Evolutionary conservation across 2,113 vertebrate species (phyloP).

Genomic region (Shinisaurus crocodilurus): DNA sequence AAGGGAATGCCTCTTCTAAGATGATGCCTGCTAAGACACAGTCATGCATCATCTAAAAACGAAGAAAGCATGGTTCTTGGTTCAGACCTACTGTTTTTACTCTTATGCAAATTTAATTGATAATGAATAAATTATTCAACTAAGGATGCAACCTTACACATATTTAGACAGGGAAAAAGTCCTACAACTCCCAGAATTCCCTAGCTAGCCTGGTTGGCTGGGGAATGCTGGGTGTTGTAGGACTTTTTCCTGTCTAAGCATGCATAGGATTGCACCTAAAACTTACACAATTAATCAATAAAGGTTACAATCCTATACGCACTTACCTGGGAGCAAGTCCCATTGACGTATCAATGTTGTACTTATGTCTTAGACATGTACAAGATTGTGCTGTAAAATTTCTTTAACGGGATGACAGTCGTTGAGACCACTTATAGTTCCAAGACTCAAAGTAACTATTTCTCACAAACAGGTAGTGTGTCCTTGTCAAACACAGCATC

Average conservation of each 20-base stretch:
- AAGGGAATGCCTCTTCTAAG: no score
- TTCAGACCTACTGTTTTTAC: neutral
- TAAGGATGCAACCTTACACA: neutral
- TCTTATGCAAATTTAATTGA: neutral
- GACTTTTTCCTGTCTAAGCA: no score
- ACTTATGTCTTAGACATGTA: neutral
- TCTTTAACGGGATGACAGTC: neutral
- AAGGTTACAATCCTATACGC: neutral
- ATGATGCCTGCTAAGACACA: no score
- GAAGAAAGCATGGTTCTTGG: neutral
- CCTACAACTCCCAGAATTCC: no score
- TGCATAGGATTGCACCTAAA: no score
- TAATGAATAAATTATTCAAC: neutral
- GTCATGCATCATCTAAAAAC: neutral
- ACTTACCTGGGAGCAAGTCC: neutral
- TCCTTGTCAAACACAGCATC: neutral
- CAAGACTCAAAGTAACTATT: neutral
- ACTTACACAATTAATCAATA: neutral
- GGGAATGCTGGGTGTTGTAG: no score
- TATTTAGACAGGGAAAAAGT: no score
- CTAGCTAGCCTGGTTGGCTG: no score
- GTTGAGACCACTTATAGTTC: neutral
- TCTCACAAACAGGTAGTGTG: neutral
- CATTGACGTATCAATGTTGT: neutral
- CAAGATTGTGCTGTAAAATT: neutral